These are phyloP conservation scores for Fukomys damarensis DNA, from an alignment of 2,113 vertebrate species.

Conservation along the genomic window DNA sequence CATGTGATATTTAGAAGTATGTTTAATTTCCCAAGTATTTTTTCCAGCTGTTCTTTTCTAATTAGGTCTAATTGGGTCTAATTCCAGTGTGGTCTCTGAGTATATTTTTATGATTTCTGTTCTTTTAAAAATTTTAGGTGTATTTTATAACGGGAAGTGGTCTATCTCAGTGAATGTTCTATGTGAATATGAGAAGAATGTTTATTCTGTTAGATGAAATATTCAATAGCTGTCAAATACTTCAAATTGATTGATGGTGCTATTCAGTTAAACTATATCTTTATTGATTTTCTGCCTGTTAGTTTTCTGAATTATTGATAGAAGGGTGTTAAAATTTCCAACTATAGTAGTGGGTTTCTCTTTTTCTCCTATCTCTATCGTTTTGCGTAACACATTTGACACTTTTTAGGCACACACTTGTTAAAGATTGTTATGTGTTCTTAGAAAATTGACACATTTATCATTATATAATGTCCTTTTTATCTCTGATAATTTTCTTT, in stretches of 20 bases:
- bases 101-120: conserved; percentile 21
- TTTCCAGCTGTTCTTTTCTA: neutral
- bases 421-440: conserved; percentile 1
- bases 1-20: neutral
- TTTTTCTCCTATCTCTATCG: neutral
- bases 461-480: neutral
- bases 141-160: neutral
- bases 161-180: conserved; percentile 27
- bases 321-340: neutral
- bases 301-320: neutral
- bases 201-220: neutral
- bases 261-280: neutral
- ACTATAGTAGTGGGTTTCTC: neutral
- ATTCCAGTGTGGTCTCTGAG: neutral
- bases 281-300: neutral
- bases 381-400: conserved; percentile 34
- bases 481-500: conserved; percentile 28
- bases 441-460: neutral
- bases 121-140: neutral
- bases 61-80: neutral
- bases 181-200: neutral
- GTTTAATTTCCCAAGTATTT: conserved; percentile 17
- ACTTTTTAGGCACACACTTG: neutral
- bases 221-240: neutral
- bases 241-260: conserved; percentile 10